Percentiles rank a stretch among this genome's conserved stretches.
Evolutionary conservation across 2,888 invertebrate species (phyloP).

Genomic region (Operophtera brumata): DNA sequence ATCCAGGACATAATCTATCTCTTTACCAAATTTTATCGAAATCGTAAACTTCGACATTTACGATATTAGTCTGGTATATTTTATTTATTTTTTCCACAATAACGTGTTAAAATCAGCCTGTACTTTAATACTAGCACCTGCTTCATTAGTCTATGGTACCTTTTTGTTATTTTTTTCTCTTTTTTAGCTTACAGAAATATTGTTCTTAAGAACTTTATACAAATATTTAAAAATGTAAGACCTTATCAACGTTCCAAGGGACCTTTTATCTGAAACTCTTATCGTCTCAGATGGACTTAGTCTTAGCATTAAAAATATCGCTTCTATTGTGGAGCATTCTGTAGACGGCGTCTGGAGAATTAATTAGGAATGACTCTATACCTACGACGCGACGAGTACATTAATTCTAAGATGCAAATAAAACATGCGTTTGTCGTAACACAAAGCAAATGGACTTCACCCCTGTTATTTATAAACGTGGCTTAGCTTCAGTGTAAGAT

Average conservation of each 20-base stretch:
- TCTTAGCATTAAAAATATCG: not conserved
- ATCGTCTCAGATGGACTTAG: conserved; percentile 5
- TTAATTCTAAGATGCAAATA: conserved; percentile 19
- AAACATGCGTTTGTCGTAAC: conserved; percentile 19
- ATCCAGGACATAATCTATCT: no score
- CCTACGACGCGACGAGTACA: not conserved
- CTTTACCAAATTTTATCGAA: no score
- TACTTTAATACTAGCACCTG: not conserved
- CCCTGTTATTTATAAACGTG: no score
- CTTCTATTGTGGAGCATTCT: conserved; percentile 4
- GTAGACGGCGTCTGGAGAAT: conserved; percentile 2
- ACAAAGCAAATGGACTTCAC: not conserved
- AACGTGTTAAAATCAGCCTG: no score
- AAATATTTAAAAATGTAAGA: not conserved
- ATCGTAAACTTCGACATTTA: no score
- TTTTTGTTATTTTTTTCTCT: not conserved
- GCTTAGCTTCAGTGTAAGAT: no score
- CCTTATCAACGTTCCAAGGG: not conserved
- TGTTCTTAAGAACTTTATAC: not conserved
- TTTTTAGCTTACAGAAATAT: not conserved
- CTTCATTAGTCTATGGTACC: not conserved
- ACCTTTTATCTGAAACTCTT: conserved; percentile 6
- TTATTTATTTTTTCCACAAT: no score
- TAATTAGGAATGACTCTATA: conserved; percentile 3
- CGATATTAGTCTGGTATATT: no score